Base-by-base conservation (phyloP, 1,140 invertebrate genomes). In the Hetaerina americana region DNA sequence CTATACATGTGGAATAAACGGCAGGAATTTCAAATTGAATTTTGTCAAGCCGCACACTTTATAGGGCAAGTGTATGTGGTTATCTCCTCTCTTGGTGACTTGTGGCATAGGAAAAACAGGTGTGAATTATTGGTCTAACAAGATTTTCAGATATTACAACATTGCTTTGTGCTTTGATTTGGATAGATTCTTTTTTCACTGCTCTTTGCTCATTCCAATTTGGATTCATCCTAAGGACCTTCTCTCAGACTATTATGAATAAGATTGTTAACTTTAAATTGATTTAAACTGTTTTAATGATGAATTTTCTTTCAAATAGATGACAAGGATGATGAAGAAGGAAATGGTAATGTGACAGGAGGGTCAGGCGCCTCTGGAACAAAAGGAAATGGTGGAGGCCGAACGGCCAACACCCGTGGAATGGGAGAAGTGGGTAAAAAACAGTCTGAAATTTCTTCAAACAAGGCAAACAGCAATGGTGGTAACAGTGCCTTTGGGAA, bases 291-390 rank as follows among this genome's bases (percentile, higher is more conserved):
- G 6, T 25, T 12, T 67, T 12, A 18, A 68, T 67, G 6, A 68
- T 25, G 26, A 25, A 68, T 71, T 12, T 25, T 8, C 12, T 0
- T 27, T n/a, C 0, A 29, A 29, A n/a, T 72, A 84, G 85, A 86
- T 74, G 84, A 85, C 0, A 85, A 86, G 72, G 85, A 87, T 71
- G 85, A 87, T 27, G 76, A 81, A 10, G 83, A 80, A 31, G 68
- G 72, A 75, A 80, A 69, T 68, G 77, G 67, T 72, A 78, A 26
- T 80, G 79, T 69, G 74, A 77, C 24, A 81, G 78, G 71, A 12
- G 40, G 68, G 22, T 57, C 40, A 3, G 40, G 40, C 10, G 22
- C 22, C 10, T 57, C 40, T 57, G 40, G 40, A 57, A 57, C 15
- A 12, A 57, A 57, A n/a, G 40, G 40, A 5, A 57, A 57, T 57